Evolutionary conservation across 2,888 invertebrate species (phyloP), one percentile per base, ranked within the genome.

Genomic region (Epiblema foenella): DNA sequence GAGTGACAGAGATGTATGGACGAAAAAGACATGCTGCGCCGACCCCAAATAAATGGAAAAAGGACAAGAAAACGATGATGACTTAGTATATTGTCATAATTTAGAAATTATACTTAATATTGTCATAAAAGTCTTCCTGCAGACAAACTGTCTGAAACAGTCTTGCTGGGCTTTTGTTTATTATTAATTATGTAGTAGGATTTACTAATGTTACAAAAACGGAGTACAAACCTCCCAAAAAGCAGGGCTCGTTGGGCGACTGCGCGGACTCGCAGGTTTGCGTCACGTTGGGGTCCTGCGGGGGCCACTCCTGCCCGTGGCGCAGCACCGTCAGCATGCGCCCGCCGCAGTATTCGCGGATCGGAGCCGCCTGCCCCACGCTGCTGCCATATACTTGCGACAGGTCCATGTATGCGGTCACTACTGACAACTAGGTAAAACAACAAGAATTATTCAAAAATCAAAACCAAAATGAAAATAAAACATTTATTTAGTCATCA

Each of bases 301-400:
- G 97, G 0, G 96, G 94, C 95, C 96, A 97, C 78, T 96, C 95
- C 52, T 94, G 94, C 0, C 96, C 95, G 58, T 94, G 89, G 59
- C 96, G 94, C 51, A 95, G 86, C 12, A 95, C 94, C 0, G 95
- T 95, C 46, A 89, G 84, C 79, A 97, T 87, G 17, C 95, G 94
- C 0, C 98, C 98, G 0, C 96, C 96, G 54, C 91, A 89, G 79
- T 95, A 95, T 10, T 95, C 94, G 9, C 98, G 94, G 20, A 98
- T 90, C 29, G 95, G 94, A 10, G 93, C 91, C 17, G 96, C 95
- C 74, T 96, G 95, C 49, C 94, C 90, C 15, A 94, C 94, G 3
- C 94, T 95, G 74, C 95, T 97, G 0, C 98, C 98, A 81, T 98
- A 98, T 1, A 98, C 96, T 42, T 96, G 86, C 0, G 98, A 98